Evolutionary conservation across 2,113 vertebrate species (phyloP), one percentile per base, ranked within the genome.

Genomic region (Hydrochoerus hydrochaeris): DNA sequence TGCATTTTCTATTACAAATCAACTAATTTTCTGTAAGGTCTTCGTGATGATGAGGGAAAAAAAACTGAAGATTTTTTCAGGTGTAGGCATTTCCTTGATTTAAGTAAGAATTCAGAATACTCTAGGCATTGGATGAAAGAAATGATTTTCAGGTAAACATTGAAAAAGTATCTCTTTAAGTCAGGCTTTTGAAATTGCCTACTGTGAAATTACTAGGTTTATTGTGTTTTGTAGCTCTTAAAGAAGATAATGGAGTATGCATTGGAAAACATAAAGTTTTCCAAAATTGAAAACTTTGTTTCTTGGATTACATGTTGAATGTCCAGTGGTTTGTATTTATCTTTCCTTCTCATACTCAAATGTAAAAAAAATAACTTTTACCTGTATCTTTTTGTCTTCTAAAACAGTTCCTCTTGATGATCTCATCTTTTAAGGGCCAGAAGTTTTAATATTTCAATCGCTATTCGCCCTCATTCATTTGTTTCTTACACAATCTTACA

Each of bases 291-390:
- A 73, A 60, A 65, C 32, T 52, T 52, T 16, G 2, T 63, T 22
- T 86, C n/a, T 85, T 93, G 58, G 16, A 30, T 22, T 88, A n/a
- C 0, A 57, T 58, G 57, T 20, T 69, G 63, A 95, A 71, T 49
- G 28, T 65, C 46, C 54, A 60, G 13, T 84, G 19, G 7, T 57
- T 87, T 87, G 16, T 16, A 9, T 89, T 44, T 82, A 19, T 12
- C 35, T 71, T 26, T 26, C 22, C 11, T 75, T 30, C 9, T 62
- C 62, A 41, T 16, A 28, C 38, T 63, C 7, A 63, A 46, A 4
- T 69, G 94, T 78, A 35, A 85, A 90, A 91, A 38, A 7, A 58
- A 73, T 10, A 95, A 54, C 2, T 85, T 93, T 84, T 26, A 88
- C n/a, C 13, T 38, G 9, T 60, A 11, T 91, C 49, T 75, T 1